Percentiles rank a stretch among this genome's conserved stretches.
phyloP scores from a whole-genome alignment of 2,113 vertebrate species.

The Copsychus sechellarum region DNA sequence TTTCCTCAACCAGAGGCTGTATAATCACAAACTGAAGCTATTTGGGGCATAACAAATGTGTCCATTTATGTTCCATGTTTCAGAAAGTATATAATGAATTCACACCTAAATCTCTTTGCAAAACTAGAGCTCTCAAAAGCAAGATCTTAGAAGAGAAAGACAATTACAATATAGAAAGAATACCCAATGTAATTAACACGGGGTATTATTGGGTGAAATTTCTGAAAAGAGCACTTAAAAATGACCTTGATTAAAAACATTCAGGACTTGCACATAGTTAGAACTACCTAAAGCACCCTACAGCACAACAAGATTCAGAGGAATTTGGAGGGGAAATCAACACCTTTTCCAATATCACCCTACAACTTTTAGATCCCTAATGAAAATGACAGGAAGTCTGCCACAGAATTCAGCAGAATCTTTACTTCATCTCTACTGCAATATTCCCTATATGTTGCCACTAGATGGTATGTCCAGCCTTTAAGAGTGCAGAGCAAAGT shows the following conservation, averaged over 20 bases:
- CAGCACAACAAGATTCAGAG: background rate
- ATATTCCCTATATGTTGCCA: background rate
- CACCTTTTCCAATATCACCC: background rate
- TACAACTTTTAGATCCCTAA: background rate
- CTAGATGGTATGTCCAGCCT: background rate
- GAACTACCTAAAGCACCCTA: background rate
- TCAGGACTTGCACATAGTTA: background rate
- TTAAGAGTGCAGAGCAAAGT: background rate
- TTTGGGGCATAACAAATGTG: background rate
- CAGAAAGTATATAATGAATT: background rate
- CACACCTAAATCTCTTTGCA: background rate
- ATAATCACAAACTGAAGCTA: background rate
- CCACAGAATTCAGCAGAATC: background rate
- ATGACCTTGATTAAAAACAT: background rate
- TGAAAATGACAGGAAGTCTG: background rate
- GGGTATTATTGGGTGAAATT: background rate
- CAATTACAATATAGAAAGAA: background rate
- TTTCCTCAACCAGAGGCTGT: background rate
- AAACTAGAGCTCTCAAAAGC: background rate
- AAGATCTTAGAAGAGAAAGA: background rate
- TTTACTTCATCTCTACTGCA: background rate
- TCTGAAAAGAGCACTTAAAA: background rate
- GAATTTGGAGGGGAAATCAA: background rate
- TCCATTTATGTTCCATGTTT: background rate
- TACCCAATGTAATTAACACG: background rate